Conservation (phyloP, 2,797 vertebrate genomes). For the Eleutherodactylus coqui region DNA sequence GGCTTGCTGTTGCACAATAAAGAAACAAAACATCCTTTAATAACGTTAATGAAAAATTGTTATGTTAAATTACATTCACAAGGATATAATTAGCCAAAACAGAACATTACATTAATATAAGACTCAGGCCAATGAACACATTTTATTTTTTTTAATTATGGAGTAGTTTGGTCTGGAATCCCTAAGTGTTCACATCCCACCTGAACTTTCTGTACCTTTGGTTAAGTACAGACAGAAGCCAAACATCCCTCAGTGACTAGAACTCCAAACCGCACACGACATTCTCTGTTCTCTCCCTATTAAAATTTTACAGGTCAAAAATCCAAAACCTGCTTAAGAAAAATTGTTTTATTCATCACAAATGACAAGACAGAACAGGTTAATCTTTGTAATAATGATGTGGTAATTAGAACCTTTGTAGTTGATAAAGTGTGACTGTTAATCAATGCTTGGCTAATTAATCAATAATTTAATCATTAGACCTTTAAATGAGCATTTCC, state of each 20-base stretch:
- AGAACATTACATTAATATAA: background rate
- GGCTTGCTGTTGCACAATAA: background rate
- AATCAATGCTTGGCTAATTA: slow-evolving; percentile 99
- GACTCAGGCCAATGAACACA: slow-evolving; percentile 26
- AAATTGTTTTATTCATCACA: slow-evolving; percentile 96
- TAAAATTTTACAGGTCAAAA: slow-evolving; percentile 99
- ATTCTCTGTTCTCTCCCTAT: slow-evolving; percentile 89
- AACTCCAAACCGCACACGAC: slow-evolving; percentile 91
- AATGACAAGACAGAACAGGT: slow-evolving; percentile 92
- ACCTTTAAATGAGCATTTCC: slow-evolving; percentile 96
- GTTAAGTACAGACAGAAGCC: slow-evolving; percentile 93
- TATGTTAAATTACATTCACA: background rate
- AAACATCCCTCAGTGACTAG: slow-evolving; percentile 88
- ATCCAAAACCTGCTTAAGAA: slow-evolving; percentile 97
- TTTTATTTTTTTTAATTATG: slow-evolving; percentile 38
- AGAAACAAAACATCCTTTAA: background rate
- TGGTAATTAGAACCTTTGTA: slow-evolving; percentile 93
- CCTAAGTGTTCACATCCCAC: slow-evolving; percentile 77
- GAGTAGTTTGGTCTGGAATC: slow-evolving; percentile 74
- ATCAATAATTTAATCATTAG: slow-evolving; percentile 99
- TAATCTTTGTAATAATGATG: slow-evolving; percentile 89
- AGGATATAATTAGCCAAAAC: slow-evolving; percentile 4
- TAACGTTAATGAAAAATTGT: background rate
- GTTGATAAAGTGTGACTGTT: slow-evolving; percentile 98
- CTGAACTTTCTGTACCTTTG: slow-evolving; percentile 82